Conservation (phyloP, 1,140 invertebrate species). For the Cherax quadricarinatus region DNA sequence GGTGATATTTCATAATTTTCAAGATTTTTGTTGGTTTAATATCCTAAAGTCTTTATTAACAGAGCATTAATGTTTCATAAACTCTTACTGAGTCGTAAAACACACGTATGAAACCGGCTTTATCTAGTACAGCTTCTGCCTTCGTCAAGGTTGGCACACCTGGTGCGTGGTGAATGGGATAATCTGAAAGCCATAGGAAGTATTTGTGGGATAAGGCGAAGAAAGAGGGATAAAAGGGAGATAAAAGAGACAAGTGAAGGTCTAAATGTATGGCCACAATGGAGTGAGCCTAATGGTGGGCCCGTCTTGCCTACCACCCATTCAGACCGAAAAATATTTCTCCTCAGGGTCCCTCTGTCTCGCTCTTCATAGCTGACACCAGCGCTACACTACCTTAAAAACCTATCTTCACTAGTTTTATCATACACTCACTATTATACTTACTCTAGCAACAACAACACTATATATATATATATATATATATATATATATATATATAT, state of each 20-base stretch:
- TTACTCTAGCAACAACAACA: no score
- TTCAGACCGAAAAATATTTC: not conserved
- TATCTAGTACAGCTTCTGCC: no score
- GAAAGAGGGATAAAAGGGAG: not conserved
- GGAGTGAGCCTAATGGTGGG: slow-evolving; percentile 8
- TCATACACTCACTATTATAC: no score
- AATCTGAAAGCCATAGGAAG: slow-evolving; percentile 7
- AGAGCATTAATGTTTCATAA: no score
- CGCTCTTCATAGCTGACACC: no score
- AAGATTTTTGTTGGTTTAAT: not conserved
- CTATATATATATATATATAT: no score
- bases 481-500: no score
- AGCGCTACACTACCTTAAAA: no score
- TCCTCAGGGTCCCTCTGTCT: not conserved
- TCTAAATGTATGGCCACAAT: not conserved
- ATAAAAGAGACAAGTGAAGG: slow-evolving; percentile 5
- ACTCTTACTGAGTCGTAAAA: no score
- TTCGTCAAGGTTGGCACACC: not conserved
- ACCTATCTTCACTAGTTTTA: no score
- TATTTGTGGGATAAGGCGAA: slow-evolving; percentile 10
- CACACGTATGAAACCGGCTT: no score
- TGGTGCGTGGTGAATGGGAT: not conserved
- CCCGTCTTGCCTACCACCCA: not conserved
- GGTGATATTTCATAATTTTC: not conserved
- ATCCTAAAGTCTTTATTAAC: no score